These are phyloP conservation scores for Melozone crissalis DNA, from an alignment of 2,113 vertebrate genomes.

Conservation along the genomic window DNA sequence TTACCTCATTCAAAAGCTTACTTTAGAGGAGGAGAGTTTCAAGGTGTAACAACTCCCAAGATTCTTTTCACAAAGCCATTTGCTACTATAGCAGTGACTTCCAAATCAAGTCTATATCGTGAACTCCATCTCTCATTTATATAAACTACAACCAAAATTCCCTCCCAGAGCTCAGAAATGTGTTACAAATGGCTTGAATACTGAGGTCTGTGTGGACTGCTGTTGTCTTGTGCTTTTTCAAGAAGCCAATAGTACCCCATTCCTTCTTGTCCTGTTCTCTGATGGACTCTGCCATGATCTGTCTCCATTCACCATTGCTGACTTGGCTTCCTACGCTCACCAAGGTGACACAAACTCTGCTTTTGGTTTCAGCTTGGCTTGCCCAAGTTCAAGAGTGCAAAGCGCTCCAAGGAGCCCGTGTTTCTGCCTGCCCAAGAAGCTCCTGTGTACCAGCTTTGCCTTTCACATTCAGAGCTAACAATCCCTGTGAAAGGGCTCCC, in stretches of 20 bases:
- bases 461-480: neutral
- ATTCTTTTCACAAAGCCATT: neutral
- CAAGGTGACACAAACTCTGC: neutral
- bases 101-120: neutral
- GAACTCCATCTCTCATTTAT: neutral
- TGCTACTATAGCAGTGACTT: neutral
- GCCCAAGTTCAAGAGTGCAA: too few relatives aligned
- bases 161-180: neutral
- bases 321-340: accelerated
- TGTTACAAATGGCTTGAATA: neutral
- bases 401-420: neutral
- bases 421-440: neutral
- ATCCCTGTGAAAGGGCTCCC: neutral
- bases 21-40: neutral
- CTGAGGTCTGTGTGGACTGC: neutral
- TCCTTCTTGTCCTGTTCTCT: neutral
- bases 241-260: neutral
- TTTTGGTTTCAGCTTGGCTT: neutral
- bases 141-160: neutral
- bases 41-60: neutral
- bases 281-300: neutral
- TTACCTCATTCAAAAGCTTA: neutral
- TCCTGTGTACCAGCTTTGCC: neutral
- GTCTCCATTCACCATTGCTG: neutral
- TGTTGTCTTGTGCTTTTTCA: neutral